Conservation (phyloP, 2,113 vertebrate genomes). For the Ancistrus triradiatus region DNA sequence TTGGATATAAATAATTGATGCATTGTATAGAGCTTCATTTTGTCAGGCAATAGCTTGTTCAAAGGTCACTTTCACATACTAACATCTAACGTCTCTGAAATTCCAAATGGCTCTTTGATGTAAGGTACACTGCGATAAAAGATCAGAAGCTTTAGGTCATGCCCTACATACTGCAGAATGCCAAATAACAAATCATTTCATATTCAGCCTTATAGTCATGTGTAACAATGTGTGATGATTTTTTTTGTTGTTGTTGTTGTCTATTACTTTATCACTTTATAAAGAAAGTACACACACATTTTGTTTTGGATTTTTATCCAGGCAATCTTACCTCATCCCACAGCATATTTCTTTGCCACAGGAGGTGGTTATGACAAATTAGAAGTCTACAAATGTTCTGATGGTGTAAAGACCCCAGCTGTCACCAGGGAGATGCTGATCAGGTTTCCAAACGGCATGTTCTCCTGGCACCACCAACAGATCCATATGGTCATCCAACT, state of each 20-base stretch:
- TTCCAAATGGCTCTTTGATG: conserved; percentile 11
- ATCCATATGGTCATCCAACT: conserved; percentile 99
- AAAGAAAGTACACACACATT: too few species aligned
- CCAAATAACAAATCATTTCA: not conserved
- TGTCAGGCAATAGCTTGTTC: not conserved
- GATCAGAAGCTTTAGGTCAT: conserved; percentile 4
- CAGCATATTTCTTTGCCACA: conserved; percentile 98
- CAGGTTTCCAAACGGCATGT: conserved; percentile 97
- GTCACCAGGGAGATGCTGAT: conserved; percentile 97
- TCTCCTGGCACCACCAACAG: conserved; percentile 92
- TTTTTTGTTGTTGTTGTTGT: conserved; percentile 13
- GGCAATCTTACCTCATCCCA: conserved; percentile 79
- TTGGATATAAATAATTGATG: conserved; percentile 12
- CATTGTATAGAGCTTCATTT: conserved; percentile 1
- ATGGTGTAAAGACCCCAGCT: conserved; percentile 99
- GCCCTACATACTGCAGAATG: not conserved
- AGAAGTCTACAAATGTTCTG: conserved; percentile 99
- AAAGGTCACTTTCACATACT: conserved; percentile 14
- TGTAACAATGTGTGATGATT: not conserved
- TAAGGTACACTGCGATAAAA: not conserved
- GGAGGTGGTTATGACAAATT: conserved; percentile 99
- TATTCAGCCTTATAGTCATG: not conserved
- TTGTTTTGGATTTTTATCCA: conserved; percentile 62
- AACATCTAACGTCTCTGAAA: not conserved
- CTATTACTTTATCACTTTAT: too few species aligned